Evolutionary conservation across 2,113 vertebrate genomes (phyloP).

Genomic region (Xenopus borealis): DNA sequence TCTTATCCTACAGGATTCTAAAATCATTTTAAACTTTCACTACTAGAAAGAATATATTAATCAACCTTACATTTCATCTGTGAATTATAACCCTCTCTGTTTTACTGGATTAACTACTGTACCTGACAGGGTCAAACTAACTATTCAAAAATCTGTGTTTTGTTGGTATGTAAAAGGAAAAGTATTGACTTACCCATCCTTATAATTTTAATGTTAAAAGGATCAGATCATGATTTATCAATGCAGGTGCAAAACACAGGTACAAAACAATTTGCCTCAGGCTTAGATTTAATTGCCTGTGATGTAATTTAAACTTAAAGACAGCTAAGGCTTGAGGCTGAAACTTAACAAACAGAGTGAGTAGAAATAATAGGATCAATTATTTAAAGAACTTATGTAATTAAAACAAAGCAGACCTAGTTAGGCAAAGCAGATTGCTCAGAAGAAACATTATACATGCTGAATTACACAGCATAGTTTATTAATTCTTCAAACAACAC

Average conservation of each 20-base stretch:
- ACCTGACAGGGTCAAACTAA: constrained; percentile 34
- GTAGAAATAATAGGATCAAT: constrained; percentile 24
- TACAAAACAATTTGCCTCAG: constrained; percentile 30
- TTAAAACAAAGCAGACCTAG: constrained; percentile 4
- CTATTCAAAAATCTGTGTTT: constrained; percentile 15
- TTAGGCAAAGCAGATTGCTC: not conserved
- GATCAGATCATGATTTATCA: constrained; percentile 41
- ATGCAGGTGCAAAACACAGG: constrained; percentile 34
- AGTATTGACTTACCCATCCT: constrained; percentile 12
- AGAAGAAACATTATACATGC: not conserved
- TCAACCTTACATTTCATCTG: constrained; percentile 26
- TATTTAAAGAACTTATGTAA: constrained; percentile 4
- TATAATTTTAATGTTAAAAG: constrained; percentile 33
- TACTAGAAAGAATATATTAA: not conserved
- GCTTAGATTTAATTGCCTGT: constrained; percentile 29
- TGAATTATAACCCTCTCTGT: too few relatives aligned
- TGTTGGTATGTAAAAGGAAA: constrained; percentile 28
- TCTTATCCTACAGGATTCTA: too few relatives aligned
- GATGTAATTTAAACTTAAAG: constrained; percentile 36
- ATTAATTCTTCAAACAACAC: not conserved
- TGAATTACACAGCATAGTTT: not conserved
- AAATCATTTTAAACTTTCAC: too few relatives aligned
- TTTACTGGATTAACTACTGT: constrained; percentile 18
- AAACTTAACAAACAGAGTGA: constrained; percentile 15
- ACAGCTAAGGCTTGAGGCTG: constrained; percentile 28